Base-by-base conservation (phyloP, 2,113 vertebrate genomes). In the Lepisosteus osseus region DNA sequence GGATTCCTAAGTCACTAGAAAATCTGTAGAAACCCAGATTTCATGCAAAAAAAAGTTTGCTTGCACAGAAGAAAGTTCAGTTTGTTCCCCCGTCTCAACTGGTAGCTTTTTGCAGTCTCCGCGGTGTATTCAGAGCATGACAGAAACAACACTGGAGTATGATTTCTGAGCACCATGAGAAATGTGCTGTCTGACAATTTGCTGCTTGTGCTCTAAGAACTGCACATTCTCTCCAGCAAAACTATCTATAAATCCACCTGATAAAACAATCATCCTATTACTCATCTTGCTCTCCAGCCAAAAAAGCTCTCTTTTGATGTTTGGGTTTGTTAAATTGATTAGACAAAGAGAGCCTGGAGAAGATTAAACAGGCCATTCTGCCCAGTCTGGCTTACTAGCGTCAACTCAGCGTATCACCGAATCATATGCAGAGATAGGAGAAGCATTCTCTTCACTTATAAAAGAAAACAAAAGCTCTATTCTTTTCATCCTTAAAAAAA, bases 261-360 rank as follows among this genome's bases (percentile, higher is more conserved):
- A 90, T 89, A 89, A 88, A 90, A 80, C 84, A 79, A 86, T 88
- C 86, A 82, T 78, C 77, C 82, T 79, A 69, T 74, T 78, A 78
- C 79, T 83, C 78, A 65, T 76, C 75, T 83, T 83, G 81, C 81
- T 83, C 73, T 71, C 65, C 57, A 65, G 85, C 82, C 82, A 82
- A 81, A 76, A 61, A 74, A 72, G 74, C 44, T 62, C 51, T 71
- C 29, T 51, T 87, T 87, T 86, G 82, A 86, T 86, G 85, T 89
- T 83, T 77, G 79, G 71, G 69, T 77, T 80, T 71, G 73, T 73
- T 80, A 74, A 86, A 78, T 78, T 84, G 87, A 90, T 90, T 86
- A 83, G 77, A 84, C 79, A 80, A 84, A 85, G 81, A 83, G 76
- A 45, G 76, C 61, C 63, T 68, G 72, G 54, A 63, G 8, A 3